Base-by-base conservation (phyloP, 2,113 vertebrate genomes). In the Xiphias gladius region DNA sequence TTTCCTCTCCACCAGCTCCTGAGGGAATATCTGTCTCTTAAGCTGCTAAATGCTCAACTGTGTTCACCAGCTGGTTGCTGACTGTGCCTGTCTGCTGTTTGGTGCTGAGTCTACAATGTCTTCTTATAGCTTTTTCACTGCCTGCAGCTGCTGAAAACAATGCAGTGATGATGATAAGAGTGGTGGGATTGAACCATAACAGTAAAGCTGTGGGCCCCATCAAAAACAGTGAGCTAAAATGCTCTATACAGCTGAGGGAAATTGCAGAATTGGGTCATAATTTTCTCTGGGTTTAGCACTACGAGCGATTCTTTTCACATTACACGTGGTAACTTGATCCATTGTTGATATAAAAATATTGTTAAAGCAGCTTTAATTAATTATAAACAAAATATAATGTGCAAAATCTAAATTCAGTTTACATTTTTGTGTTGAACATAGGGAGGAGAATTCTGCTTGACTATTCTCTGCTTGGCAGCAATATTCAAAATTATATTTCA, bases 11-110 rank as follows among this genome's bases (percentile, higher is more conserved):
- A 52, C 13, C 13, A 46, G 20, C 26, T 61, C 59, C 37, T 28
- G 26, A 74, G n/a, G 43, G 24, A 83, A 70, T 61, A 7, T 80
- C 20, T 66, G 41, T 30, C 61, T 37, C 37, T 76, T 76, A 20
- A 26, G 72, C 37, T 63, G 41, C 54, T 76, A 73, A 79, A 84
- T 50, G 11, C 37, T 17, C 28, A n/a, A 22, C 20, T 17, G 12
- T 58, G n/a, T 71, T 70, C 30, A 68, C 9, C 1, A 69, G 28
- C 0, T 17, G 22, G 32, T 35, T 5, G 9, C 9, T 24, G 26
- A 69, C 20, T 73, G 1, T 8, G 37, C 26, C 19, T 54, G 63
- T 41, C 16, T 58, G 55, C 11, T 12, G 7, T 62, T 62, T 69
- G 54, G 20, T 67, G 35, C 8, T 59, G 61, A 37, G 67, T 2